Evolutionary conservation across 2,888 invertebrate species (phyloP).

Genomic region (Stramonita haemastoma): DNA sequence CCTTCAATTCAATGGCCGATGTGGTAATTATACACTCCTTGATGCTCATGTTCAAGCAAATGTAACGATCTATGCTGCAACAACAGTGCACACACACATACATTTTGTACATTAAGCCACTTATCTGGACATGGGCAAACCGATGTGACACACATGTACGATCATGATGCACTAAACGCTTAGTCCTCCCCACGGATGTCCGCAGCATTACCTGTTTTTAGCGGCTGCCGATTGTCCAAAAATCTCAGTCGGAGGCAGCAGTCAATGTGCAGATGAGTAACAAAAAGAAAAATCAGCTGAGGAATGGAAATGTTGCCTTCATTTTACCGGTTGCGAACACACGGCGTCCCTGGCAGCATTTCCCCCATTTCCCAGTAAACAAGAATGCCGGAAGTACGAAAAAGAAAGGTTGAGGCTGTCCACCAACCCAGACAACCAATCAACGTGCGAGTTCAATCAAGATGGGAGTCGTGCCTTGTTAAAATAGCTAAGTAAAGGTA

Average conservation of each 20-base stretch:
- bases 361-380: background rate
- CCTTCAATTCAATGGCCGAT: too few relatives aligned
- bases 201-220: background rate
- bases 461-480: constrained; percentile 35
- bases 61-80: too few relatives aligned
- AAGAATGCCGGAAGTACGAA: constrained; percentile 39
- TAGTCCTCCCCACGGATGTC: background rate
- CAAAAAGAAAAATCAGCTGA: background rate
- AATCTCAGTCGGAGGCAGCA: background rate
- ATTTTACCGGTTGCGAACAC: background rate
- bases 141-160: background rate
- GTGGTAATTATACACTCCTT: too few relatives aligned
- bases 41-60: too few relatives aligned
- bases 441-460: constrained; percentile 25
- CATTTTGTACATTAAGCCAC: too few relatives aligned
- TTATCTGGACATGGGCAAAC: background rate
- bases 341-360: constrained; percentile 40
- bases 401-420: constrained; percentile 29
- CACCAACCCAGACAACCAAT: constrained; percentile 14
- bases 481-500: constrained; percentile 29
- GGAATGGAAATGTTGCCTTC: background rate
- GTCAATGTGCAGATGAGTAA: background rate
- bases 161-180: background rate
- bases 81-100: too few relatives aligned
- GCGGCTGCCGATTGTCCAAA: background rate